These are phyloP conservation scores for Prietella phreatophila DNA, from an alignment of 2,113 vertebrate species.

Conservation along the genomic window DNA sequence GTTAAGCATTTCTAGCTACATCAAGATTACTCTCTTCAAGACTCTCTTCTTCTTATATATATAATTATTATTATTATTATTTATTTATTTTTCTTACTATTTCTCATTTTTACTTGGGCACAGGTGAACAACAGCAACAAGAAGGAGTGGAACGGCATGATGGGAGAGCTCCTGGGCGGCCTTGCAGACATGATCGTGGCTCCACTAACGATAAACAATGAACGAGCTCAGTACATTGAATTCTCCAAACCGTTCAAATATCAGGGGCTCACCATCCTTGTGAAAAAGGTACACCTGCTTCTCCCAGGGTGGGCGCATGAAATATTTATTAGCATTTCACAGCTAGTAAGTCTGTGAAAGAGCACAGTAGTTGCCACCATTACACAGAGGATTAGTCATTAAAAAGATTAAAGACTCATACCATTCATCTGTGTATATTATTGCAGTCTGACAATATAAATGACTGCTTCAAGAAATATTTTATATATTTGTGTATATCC, in stretches of 20 bases:
- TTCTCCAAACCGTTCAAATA: constrained; percentile 99
- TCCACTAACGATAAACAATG: constrained; percentile 94
- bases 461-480: not conserved
- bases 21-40: not conserved
- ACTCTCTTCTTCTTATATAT: too few species aligned
- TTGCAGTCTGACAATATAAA: not conserved
- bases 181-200: constrained; percentile 97
- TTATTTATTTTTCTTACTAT: not conserved
- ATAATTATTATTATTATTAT: too few species aligned
- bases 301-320: not conserved
- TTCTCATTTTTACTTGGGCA: not conserved
- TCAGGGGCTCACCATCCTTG: constrained; percentile 96
- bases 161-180: constrained; percentile 93
- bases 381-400: not conserved
- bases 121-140: constrained; percentile 99
- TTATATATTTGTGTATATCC: not conserved
- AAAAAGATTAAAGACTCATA: not conserved
- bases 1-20: not conserved
- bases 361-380: not conserved
- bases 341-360: not conserved
- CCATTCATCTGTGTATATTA: not conserved
- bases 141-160: constrained; percentile 99
- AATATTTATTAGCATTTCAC: not conserved
- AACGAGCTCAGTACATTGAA: constrained; percentile 96
- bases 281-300: constrained; percentile 85